Evolutionary conservation across 2,113 vertebrate genomes (phyloP), one percentile per base, ranked within the genome.

Genomic region (Baryphthengus martii): DNA sequence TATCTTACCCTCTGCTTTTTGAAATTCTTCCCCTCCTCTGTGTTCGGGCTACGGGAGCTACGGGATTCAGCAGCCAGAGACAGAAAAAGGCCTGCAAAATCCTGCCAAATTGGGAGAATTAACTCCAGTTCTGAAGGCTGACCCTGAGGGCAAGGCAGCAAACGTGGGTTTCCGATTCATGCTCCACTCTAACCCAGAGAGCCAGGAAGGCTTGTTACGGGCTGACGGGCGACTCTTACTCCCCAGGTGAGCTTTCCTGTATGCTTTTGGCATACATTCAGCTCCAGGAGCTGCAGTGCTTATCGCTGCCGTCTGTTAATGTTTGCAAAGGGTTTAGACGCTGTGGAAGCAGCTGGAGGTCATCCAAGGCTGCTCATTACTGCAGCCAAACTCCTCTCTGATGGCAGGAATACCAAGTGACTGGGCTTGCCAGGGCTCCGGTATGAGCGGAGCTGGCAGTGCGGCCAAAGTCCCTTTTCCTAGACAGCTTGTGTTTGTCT

Each of bases 341-440:
- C 53, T 44, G 67, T 63, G 59, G 72, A 86, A 86, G 44, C 75
- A 92, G 82, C 75, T 83, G 85, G 63, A 94, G 88, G 44, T 94
- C 67, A 85, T 35, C 56, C 63, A 83, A 83, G 79, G 75, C 88
- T 90, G 86, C 58, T 90, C 1, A 1, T 37, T 68, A 19, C 62
- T 37, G n/a, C 75, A 76, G 85, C 58, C 74, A 94, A 85, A 61
- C 50, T 73, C 65, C 17, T 84, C 84, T 88, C 44, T 25, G 52
- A 86, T 23, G 39, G 68, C 79, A 52, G 33, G 23, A 84, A 19
- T 44, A 76, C 77, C 17, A 42, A 86, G 62, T 8, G 59, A 5
- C 50, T 4, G 8, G 53, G 70, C 50, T 93, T 74, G 67, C 72
- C 77, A 50, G 73, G 91, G 80, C 80, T 91, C 61, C 1, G 10